Conservation (phyloP, 1,140 invertebrate species). For the Bombus ignitus region DNA sequence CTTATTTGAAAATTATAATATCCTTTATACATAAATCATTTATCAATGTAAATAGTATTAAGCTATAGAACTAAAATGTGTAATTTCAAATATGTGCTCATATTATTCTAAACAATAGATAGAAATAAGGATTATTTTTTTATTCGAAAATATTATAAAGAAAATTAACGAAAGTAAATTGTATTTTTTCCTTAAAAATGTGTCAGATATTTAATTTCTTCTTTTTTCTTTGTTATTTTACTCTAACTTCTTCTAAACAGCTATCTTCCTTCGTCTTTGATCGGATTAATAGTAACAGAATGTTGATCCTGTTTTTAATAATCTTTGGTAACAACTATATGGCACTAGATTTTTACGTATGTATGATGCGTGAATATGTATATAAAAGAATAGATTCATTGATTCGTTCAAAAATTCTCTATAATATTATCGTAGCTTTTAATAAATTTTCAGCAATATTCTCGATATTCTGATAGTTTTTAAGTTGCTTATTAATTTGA, state of each 20-base stretch:
- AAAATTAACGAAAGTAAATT: neutral
- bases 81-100: neutral
- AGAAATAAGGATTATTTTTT: neutral
- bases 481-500: neutral
- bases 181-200: neutral
- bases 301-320: slow-evolving; percentile 8
- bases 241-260: neutral
- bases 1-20: neutral
- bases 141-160: neutral
- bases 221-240: neutral
- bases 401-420: slow-evolving; percentile 35
- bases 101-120: neutral
- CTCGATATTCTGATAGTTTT: neutral
- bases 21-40: too few relatives aligned
- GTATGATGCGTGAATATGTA: neutral
- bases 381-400: slow-evolving; percentile 25
- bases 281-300: neutral
- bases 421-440: neutral
- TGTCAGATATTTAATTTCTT: neutral
- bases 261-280: slow-evolving; percentile 8
- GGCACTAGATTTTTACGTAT: slow-evolving; percentile 26
- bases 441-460: neutral
- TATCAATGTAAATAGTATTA: neutral
- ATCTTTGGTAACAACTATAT: slow-evolving; percentile 10
- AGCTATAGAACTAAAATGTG: neutral